phyloP scores from a whole-genome alignment of 2,888 invertebrate genomes.

The Tuta absoluta region DNA sequence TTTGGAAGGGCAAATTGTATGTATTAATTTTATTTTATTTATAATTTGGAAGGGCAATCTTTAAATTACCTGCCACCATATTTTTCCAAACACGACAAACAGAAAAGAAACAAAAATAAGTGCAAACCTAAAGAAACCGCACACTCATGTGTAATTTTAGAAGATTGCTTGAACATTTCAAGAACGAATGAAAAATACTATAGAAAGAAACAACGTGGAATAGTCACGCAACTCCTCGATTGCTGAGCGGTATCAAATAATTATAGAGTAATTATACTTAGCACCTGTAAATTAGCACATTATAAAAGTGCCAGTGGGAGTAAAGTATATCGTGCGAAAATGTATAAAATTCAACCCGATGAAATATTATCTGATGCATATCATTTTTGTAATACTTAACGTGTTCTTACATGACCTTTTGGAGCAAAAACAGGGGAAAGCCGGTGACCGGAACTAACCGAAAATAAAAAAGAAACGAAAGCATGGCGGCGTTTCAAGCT shows the following conservation, averaged over 20 bases:
- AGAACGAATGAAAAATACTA: not conserved
- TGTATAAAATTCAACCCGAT: constrained; percentile 12
- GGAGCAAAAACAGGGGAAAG: constrained; percentile 31
- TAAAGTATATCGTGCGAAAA: constrained; percentile 25
- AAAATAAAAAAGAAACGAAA: constrained; percentile 47
- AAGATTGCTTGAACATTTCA: constrained; percentile 2
- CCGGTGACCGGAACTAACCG: constrained; percentile 42
- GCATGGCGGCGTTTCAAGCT: constrained; percentile 63
- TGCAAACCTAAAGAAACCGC: not conserved
- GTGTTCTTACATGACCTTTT: constrained; percentile 26
- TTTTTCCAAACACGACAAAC: not conserved
- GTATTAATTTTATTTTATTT: too few relatives aligned
- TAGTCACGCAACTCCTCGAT: constrained; percentile 20
- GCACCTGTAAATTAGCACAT: constrained; percentile 28
- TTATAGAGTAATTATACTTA: constrained; percentile 35
- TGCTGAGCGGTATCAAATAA: constrained; percentile 29
- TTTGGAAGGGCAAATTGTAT: not conserved
- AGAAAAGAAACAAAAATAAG: not conserved
- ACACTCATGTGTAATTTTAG: constrained; percentile 1
- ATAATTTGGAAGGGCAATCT: too few relatives aligned
- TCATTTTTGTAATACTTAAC: constrained; percentile 25
- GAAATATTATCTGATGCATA: constrained; percentile 27
- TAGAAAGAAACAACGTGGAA: constrained; percentile 13
- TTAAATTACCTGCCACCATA: not conserved
- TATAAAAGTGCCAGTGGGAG: constrained; percentile 19